Base-by-base conservation (phyloP, 2,888 invertebrate species). In the Lordiphosa fenestrarum region DNA sequence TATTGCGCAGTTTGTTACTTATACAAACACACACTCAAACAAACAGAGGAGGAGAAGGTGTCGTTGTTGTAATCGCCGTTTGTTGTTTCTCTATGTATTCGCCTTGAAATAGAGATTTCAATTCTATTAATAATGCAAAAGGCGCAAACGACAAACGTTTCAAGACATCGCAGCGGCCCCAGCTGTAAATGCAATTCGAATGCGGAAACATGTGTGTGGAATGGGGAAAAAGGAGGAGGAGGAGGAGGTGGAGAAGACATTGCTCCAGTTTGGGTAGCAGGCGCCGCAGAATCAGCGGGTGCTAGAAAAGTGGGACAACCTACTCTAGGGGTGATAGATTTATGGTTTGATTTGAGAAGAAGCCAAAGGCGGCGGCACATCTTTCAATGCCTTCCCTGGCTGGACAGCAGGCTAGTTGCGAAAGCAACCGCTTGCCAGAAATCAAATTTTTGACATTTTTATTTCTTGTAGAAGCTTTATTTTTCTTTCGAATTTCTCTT, bases 71-170 rank as follows among this genome's bases (percentile, higher is more conserved):
- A 75, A 75, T 72, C 69, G 66, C 37, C 49, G 69, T 63, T 69
- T 69, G 54, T 54, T 62, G 61, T 71, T 68, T 60, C 46, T 53
- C 40, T 47, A 33, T 53, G 39, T 50, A 41, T 38, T 64, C 35
- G 66, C 54, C 50, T 60, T 60, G 70, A 53, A 78, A 69, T 73
- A 62, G 50, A 73, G 81, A 81, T 76, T 81, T 81, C 54, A 64
- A 67, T 66, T 76, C 81, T 77, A 77, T 77, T 71, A 81, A 77
- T 77, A 77, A 71, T 81, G 69, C 54, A 73, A 69, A 51, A 55
- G 61, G 66, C 81, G 81, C 77, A 77, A 61, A 81, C 60, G 53
- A 49, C 62, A 62, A 37, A 42, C 46, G 51, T 46, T 60, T 58
- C 21, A 9, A 25, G 21, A 25, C 30, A 51, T 9, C 41, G 59